A percentile compares a stretch with the other conserved stretches of the same genome.
phyloP scores from a whole-genome alignment of 2,797 vertebrate species.

The Clamator glandarius region DNA sequence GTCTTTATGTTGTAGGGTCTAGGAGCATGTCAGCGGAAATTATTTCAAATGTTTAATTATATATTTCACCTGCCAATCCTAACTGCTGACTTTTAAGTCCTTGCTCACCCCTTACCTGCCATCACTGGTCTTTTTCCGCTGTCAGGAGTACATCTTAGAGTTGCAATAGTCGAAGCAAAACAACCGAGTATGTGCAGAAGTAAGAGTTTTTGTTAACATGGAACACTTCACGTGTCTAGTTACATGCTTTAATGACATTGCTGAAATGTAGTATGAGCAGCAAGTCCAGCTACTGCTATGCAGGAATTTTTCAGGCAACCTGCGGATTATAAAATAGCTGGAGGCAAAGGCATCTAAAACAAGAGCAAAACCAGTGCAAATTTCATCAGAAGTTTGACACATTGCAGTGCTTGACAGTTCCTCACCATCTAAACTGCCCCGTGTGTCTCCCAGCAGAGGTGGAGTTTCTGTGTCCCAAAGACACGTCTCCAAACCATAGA shows the following conservation, averaged over 20 bases:
- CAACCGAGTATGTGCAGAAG: neutral
- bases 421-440: neutral
- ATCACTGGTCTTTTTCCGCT: neutral
- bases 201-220: accelerated
- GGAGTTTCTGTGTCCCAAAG: neutral
- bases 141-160: neutral
- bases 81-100: neutral
- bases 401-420: neutral
- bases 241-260: neutral
- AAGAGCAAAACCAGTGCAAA: neutral
- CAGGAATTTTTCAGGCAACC: neutral
- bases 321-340: neutral
- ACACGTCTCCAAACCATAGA: accelerated
- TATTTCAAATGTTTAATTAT: neutral
- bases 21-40: neutral
- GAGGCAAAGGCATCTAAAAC: neutral
- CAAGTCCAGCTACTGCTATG: neutral
- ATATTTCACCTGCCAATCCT: neutral
- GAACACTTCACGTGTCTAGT: neutral
- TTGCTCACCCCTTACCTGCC: neutral
- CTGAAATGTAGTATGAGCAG: neutral
- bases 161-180: neutral
- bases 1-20: neutral
- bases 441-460: neutral
- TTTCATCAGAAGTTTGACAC: neutral